Evolutionary conservation across 2,797 vertebrate genomes (phyloP).

Genomic region (Oreortyx pictus): DNA sequence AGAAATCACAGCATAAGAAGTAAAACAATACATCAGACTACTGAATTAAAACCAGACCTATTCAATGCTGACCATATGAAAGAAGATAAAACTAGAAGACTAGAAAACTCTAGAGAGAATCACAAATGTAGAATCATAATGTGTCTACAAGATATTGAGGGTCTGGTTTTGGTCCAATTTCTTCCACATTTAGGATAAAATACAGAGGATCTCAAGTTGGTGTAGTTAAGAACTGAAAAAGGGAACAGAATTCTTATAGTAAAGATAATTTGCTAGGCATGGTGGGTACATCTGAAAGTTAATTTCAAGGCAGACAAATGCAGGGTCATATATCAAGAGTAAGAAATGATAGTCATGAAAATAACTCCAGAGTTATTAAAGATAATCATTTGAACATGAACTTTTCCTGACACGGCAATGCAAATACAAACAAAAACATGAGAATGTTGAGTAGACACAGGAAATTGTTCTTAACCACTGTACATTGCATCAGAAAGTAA

Average conservation of each 20-base stretch:
- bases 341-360: neutral
- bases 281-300: neutral
- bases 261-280: neutral
- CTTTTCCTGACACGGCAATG: neutral
- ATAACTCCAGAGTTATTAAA: neutral
- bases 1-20: neutral
- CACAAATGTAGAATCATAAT: neutral
- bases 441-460: neutral
- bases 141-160: neutral
- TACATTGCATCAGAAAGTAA: neutral
- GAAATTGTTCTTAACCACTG: slow-evolving; percentile 21
- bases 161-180: neutral
- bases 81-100: neutral
- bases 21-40: neutral
- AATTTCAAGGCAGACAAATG: neutral
- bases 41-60: neutral
- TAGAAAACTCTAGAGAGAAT: neutral
- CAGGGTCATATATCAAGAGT: neutral
- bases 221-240: neutral
- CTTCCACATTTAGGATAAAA: neutral
- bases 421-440: neutral
- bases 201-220: neutral
- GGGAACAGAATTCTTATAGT: neutral
- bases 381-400: neutral
- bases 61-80: neutral